A percentile compares a stretch with the other conserved stretches of the same genome.
Conservation (phyloP, 1,140 invertebrate species). For the Anoplolepis gracilipes region DNA sequence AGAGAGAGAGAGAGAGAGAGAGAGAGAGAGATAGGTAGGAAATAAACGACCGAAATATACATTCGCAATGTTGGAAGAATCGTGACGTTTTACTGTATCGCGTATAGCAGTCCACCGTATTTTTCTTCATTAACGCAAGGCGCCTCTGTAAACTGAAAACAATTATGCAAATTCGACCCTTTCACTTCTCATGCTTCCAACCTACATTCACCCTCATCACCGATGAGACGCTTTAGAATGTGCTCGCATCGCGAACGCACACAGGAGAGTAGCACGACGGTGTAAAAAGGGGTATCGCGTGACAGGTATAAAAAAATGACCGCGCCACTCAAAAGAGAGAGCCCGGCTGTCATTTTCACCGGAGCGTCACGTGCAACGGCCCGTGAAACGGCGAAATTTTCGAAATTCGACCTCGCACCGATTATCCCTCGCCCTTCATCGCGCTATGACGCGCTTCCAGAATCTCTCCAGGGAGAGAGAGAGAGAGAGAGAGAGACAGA, state of each 20-base stretch:
- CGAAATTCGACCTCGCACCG: slow-evolving; percentile 62
- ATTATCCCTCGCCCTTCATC: slow-evolving; percentile 68
- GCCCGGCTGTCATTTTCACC: slow-evolving; percentile 49
- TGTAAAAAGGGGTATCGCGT: slow-evolving; percentile 46
- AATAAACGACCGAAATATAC: neutral
- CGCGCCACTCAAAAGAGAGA: slow-evolving; percentile 35
- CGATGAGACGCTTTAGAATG: slow-evolving; percentile 50
- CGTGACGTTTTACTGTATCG: slow-evolving; percentile 39
- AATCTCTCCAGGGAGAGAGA: slow-evolving; percentile 2
- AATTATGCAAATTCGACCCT: slow-evolving; percentile 79
- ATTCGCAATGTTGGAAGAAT: slow-evolving; percentile 29
- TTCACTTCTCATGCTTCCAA: neutral
- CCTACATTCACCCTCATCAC: slow-evolving; percentile 30
- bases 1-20: neutral
- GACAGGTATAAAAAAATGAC: slow-evolving; percentile 40
- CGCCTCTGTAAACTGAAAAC: slow-evolving; percentile 74
- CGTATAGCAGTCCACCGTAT: slow-evolving; percentile 62
- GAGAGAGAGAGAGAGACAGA: too few relatives aligned
- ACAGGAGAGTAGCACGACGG: slow-evolving; percentile 9
- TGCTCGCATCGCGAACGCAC: slow-evolving; percentile 45
- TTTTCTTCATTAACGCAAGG: slow-evolving; percentile 78
- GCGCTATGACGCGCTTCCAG: slow-evolving; percentile 54
- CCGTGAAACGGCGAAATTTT: slow-evolving; percentile 64
- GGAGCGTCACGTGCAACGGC: slow-evolving; percentile 5
- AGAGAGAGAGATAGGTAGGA: neutral